Evolutionary conservation across 2,797 vertebrate species (phyloP).

Genomic region (Silurus lanzhouensis): DNA sequence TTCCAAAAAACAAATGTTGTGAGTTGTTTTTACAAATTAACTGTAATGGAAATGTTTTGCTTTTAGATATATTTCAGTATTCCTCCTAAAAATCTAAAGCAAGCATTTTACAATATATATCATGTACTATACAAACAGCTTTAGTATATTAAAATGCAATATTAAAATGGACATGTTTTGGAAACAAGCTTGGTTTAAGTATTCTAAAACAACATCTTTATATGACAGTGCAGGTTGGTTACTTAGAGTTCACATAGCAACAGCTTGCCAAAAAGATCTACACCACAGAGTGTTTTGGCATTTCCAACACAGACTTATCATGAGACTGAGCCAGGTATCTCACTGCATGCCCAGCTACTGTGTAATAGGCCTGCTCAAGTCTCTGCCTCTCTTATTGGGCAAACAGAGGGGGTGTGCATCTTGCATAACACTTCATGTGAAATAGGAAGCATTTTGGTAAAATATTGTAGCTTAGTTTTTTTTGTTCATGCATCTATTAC

Average conservation of each 20-base stretch:
- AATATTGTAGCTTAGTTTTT: constrained; percentile 16
- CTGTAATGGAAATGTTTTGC: neutral
- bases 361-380: constrained; percentile 1
- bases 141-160: neutral
- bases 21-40: neutral
- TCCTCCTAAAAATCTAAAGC: neutral
- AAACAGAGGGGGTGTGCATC: constrained; percentile 36
- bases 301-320: constrained; percentile 34
- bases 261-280: constrained; percentile 57
- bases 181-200: neutral
- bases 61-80: neutral
- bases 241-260: constrained; percentile 56
- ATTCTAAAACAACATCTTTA: constrained; percentile 11
- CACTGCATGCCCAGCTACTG: constrained; percentile 15
- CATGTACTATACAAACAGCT: neutral
- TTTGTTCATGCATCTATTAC: neutral
- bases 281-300: constrained; percentile 55
- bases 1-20: neutral
- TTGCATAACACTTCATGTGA: constrained; percentile 63
- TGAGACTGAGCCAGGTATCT: constrained; percentile 28
- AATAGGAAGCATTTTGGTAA: constrained; percentile 12
- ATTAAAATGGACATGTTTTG: neutral
- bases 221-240: constrained; percentile 1
- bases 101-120: neutral
- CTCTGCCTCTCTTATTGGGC: constrained; percentile 58